A percentile compares a stretch with the other conserved stretches of the same genome.
Conservation (phyloP, 1,140 invertebrate species). For the Phymastichus coffea region DNA sequence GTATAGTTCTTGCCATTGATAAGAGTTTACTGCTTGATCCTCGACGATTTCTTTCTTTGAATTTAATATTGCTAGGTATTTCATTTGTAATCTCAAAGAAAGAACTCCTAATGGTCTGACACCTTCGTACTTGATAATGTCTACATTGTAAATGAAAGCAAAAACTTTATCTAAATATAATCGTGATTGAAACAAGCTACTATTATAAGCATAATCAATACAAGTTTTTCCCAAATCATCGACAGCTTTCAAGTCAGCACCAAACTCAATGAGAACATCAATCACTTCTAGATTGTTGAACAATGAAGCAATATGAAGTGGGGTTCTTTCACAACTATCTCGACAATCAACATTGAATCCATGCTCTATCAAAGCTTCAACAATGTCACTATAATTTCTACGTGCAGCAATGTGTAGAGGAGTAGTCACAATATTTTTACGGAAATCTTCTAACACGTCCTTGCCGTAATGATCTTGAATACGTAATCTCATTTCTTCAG, state of each 20-base stretch:
- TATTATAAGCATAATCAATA: background rate
- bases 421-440: background rate
- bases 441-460: background rate
- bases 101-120: background rate
- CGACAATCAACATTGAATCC: background rate
- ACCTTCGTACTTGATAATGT: background rate
- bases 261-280: background rate
- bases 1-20: background rate
- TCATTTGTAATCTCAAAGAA: background rate
- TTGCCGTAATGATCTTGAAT: background rate
- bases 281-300: background rate
- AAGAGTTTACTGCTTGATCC: background rate
- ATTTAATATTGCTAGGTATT: background rate
- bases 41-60: background rate
- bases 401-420: slow-evolving; percentile 2
- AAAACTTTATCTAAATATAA: background rate
- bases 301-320: slow-evolving; percentile 4
- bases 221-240: background rate
- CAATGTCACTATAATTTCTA: slow-evolving; percentile 8
- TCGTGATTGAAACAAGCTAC: background rate
- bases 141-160: background rate
- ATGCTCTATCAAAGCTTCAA: background rate
- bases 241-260: background rate
- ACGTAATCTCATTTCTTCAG: background rate
- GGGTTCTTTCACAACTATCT: slow-evolving; percentile 3